Evolutionary conservation across 2,797 vertebrate genomes (phyloP), one percentile per base, ranked within the genome.

Genomic region (Octomys mimax): DNA sequence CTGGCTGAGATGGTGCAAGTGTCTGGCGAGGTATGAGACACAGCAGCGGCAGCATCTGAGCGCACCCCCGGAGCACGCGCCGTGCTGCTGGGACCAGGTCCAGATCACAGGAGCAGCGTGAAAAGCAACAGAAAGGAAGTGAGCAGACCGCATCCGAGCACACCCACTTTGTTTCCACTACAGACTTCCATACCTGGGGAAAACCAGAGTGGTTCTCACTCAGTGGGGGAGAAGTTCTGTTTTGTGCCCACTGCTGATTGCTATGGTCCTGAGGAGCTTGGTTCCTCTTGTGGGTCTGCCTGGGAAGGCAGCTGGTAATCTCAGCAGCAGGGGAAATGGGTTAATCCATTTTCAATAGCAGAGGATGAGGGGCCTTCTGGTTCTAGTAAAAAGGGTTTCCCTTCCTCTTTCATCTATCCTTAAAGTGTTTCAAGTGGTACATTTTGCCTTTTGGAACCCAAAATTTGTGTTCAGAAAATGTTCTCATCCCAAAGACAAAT

Each of bases 1-100:
- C 99, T 99, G 98, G 96, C 98, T 98, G 92, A 99, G 97, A 77
- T 39, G 97, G 75, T 31, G 81, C 82, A 99, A 97, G 92, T 95
- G 96, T 81, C 94, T 97, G 96, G 97, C 96, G n/a, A 98, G 97
- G 96, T 98, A 97, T 95, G 97, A 97, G 94, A 98, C 92, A 57
- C 98, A 98, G 97, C 97, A 97, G 96, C 75, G 97, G 95, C 98
- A 98, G 97, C 98, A 97, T n/a, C 89, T 98, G 92, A 96, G 95
- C 13, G 90, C 49, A 64, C 42, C 97, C 75, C 96, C 98, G 14
- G 97, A 95, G 97, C 96, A 98, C 0, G 89, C 36, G 31, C 95
- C 95, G 16, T 90, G 97, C 98, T 99, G 94, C 39, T 73, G 89
- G 83, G 88, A 80, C 49, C 71, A 14, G 87, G 84, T 9, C 36